phyloP scores from a whole-genome alignment of 2,113 vertebrate genomes.

The Notarius quadriscutis region DNA sequence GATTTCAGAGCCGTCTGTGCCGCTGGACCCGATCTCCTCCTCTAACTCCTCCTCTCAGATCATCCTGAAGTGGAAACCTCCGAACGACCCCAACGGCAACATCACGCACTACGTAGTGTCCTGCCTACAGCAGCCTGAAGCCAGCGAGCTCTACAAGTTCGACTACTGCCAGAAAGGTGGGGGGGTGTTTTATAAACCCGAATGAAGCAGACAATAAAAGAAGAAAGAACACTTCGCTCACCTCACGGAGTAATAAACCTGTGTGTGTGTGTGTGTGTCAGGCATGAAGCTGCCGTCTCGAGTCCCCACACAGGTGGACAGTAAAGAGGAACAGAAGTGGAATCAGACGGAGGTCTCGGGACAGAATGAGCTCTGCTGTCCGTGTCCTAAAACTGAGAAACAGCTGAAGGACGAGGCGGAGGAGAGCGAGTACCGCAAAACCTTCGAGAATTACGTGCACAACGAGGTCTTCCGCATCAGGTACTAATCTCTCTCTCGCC shows the following conservation, averaged over 20 bases:
- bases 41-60: conserved; percentile 97
- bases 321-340: conserved; percentile 79
- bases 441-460: conserved; percentile 95
- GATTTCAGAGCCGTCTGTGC: conserved; percentile 85
- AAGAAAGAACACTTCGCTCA: neutral
- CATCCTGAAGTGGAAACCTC: conserved; percentile 93
- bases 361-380: conserved; percentile 77
- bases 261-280: conserved; percentile 56
- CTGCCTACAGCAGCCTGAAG: conserved; percentile 87
- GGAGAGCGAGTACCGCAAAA: conserved; percentile 90
- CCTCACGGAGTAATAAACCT: neutral
- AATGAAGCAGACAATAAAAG: neutral
- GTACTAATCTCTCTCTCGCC: conserved; percentile 61
- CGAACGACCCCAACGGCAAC: conserved; percentile 91
- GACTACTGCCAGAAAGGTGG: conserved; percentile 95
- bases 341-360: conserved; percentile 83
- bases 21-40: conserved; percentile 88
- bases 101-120: conserved; percentile 93
- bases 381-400: conserved; percentile 90
- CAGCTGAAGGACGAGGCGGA: conserved; percentile 92
- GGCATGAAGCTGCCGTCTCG: conserved; percentile 89
- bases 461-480: conserved; percentile 93
- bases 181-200: neutral
- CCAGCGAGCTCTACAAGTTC: conserved; percentile 88
- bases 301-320: conserved; percentile 83